A percentile compares a stretch with the other conserved stretches of the same genome.
Evolutionary conservation across 2,797 vertebrate species (phyloP).

Genomic region (Leucoraja ocellata): DNA sequence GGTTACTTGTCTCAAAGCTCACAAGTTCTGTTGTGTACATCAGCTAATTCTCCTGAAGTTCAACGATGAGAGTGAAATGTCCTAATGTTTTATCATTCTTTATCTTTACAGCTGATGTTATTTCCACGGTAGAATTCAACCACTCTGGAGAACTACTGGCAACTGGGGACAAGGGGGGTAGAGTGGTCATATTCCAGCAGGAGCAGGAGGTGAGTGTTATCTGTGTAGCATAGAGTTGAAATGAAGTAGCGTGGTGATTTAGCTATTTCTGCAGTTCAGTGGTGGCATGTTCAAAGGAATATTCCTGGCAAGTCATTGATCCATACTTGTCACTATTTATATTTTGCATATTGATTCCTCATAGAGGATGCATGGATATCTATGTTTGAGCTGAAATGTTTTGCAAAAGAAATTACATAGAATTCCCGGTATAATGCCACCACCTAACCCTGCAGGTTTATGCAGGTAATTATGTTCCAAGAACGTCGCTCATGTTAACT

Average conservation of each 20-base stretch:
- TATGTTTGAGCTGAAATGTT: neutral
- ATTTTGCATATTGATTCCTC: neutral
- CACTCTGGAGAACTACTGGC: slow-evolving; percentile 93
- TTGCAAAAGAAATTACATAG: neutral
- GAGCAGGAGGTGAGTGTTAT: slow-evolving; percentile 79
- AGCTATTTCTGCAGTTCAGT: neutral
- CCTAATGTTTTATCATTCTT: neutral
- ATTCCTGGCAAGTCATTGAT: neutral
- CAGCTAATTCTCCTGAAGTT: neutral
- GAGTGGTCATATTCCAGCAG: slow-evolving; percentile 96
- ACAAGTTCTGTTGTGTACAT: neutral
- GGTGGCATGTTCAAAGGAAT: neutral
- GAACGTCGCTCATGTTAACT: neutral
- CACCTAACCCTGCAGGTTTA: neutral
- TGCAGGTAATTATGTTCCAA: neutral
- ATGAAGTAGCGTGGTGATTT: neutral
- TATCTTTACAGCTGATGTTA: slow-evolving; percentile 80
- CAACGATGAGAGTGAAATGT: neutral
- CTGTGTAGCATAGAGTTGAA: neutral
- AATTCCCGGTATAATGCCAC: neutral
- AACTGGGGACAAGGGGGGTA: slow-evolving; percentile 91
- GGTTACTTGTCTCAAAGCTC: neutral
- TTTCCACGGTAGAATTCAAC: slow-evolving; percentile 98
- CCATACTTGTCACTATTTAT: neutral
- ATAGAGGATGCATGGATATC: neutral